Conservation (phyloP, 2,797 vertebrate genomes). For the Sciurus vulgaris region DNA sequence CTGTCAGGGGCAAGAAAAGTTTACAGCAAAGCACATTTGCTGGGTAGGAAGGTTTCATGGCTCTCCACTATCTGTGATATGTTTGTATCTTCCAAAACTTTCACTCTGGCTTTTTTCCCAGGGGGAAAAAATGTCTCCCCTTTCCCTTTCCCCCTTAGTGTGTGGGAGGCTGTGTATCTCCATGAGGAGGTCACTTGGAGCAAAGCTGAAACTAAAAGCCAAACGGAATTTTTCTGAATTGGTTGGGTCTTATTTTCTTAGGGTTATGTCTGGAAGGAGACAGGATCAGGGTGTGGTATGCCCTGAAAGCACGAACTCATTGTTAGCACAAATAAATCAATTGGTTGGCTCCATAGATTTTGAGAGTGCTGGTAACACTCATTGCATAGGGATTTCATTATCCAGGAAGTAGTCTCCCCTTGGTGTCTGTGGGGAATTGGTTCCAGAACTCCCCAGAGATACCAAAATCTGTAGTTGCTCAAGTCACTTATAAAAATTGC, state of each 20-base stretch:
- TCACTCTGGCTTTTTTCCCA: constrained; percentile 78
- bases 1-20: constrained; percentile 48
- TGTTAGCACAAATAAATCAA: constrained; percentile 48
- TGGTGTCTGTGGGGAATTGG: background rate
- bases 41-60: constrained; percentile 71
- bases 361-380: background rate
- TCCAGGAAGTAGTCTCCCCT: background rate
- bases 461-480: background rate
- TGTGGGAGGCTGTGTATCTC: constrained; percentile 28
- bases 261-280: constrained; percentile 39
- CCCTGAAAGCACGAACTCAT: constrained; percentile 37
- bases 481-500: background rate
- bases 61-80: constrained; percentile 61
- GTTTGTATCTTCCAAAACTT: constrained; percentile 71
- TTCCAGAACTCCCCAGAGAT: background rate
- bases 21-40: constrained; percentile 68
- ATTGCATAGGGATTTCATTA: background rate
- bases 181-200: background rate
- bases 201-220: constrained; percentile 22
- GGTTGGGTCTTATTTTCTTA: constrained; percentile 63
- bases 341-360: background rate
- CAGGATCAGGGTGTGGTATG: background rate
- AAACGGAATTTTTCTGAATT: constrained; percentile 62
- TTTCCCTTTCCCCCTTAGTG: constrained; percentile 41
- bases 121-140: constrained; percentile 53